phyloP scores from a whole-genome alignment of 2,113 vertebrate genomes.

The Calidris pygmaea region DNA sequence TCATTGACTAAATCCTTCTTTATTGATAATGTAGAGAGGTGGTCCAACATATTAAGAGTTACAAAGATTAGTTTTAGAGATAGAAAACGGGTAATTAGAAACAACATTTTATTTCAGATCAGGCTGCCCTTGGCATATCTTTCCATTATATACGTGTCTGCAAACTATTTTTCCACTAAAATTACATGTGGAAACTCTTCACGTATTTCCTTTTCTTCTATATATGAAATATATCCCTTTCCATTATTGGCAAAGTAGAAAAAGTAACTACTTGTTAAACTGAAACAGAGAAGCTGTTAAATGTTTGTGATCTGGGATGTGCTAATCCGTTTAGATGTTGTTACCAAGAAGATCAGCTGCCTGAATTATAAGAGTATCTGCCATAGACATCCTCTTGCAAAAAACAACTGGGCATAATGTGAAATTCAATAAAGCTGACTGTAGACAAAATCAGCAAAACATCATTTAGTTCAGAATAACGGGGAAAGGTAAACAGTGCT shows the following conservation, averaged over 20 bases:
- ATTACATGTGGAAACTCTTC: neutral
- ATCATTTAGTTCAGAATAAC: neutral
- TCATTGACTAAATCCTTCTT: conserved; percentile 24
- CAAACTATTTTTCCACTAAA: neutral
- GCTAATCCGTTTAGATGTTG: neutral
- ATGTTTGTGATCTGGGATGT: neutral
- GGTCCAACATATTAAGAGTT: neutral
- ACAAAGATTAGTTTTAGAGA: neutral
- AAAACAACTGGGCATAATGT: neutral
- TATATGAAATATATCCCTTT: neutral
- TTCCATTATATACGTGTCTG: neutral
- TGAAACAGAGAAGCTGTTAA: neutral
- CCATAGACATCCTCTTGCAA: neutral
- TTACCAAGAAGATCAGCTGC: neutral
- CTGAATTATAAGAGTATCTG: neutral
- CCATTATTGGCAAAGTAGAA: neutral
- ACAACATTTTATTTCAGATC: neutral
- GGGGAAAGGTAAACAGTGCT: neutral
- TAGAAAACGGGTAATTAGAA: neutral
- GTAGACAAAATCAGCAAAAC: conserved; percentile 25
- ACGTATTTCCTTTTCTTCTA: neutral
- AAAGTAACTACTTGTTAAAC: neutral
- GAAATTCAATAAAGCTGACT: neutral
- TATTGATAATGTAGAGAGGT: neutral
- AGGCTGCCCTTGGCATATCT: neutral